Percentiles rank a stretch among this genome's conserved stretches.
phyloP scores from a whole-genome alignment of 2,113 vertebrate species.

The Chauna torquata region DNA sequence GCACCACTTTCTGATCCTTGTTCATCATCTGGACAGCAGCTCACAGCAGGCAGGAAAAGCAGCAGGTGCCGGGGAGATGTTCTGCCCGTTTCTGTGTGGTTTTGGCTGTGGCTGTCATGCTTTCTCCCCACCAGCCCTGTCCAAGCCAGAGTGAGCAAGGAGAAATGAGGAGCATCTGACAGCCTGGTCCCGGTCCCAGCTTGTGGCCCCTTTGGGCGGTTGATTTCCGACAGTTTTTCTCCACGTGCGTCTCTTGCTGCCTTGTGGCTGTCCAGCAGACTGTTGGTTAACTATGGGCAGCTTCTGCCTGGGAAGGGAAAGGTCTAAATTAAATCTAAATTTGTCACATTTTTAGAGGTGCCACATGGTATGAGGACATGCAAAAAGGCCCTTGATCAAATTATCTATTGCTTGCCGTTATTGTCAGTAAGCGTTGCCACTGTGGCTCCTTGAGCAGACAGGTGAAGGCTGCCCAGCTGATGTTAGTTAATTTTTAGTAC shows the following conservation, averaged over 20 bases:
- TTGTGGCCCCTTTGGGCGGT: neutral
- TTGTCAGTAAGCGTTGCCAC: too few relatives aligned
- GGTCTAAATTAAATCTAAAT: neutral
- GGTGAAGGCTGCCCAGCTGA: neutral
- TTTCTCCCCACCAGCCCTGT: neutral
- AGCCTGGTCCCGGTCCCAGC: fast-evolving
- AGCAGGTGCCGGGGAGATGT: neutral
- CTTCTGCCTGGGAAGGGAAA: neutral
- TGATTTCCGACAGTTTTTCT: neutral
- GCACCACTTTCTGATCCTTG: neutral
- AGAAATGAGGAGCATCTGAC: fast-evolving
- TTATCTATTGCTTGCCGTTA: neutral
- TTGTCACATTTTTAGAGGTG: neutral
- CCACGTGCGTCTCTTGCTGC: fast-evolving
- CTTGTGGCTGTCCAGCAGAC: too few relatives aligned
- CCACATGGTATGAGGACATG: fast-evolving
- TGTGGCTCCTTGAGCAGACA: neutral
- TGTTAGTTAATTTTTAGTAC: neutral
- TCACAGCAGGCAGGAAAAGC: neutral
- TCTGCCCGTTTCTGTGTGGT: fast-evolving
- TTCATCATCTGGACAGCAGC: neutral
- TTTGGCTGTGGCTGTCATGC: fast-evolving
- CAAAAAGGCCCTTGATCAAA: neutral
- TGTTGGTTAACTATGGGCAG: neutral
- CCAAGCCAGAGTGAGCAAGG: neutral